phyloP scores from a whole-genome alignment of 1,140 invertebrate species.

The Apis laboriosa region DNA sequence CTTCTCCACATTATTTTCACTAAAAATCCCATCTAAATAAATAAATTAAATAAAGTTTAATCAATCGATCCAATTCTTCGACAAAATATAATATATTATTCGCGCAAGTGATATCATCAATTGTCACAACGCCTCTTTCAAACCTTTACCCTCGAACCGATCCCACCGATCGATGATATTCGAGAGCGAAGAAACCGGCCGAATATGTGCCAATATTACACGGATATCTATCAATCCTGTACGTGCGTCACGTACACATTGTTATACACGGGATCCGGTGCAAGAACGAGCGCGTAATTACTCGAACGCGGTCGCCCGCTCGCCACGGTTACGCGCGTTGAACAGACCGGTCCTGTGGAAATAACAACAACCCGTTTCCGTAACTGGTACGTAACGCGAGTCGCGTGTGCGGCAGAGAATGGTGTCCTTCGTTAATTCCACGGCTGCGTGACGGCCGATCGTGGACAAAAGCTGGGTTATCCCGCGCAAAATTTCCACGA shows the following conservation, averaged over 20 bases:
- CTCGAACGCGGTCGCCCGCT: conserved; percentile 49
- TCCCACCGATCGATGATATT: neutral
- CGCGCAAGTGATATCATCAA: too few relatives aligned
- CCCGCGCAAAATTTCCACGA: neutral
- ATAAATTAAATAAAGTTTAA: too few relatives aligned
- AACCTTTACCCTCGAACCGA: neutral
- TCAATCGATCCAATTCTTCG: too few relatives aligned
- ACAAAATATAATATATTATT: too few relatives aligned
- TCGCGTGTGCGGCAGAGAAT: conserved; percentile 10
- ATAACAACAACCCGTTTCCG: conserved; percentile 54
- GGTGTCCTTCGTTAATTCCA: conserved; percentile 42
- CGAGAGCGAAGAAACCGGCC: neutral
- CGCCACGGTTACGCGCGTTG: conserved; percentile 58
- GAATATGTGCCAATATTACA: neutral
- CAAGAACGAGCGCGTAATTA: conserved; percentile 54
- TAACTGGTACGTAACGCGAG: conserved; percentile 51
- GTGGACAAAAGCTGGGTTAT: neutral
- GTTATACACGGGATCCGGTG: neutral
- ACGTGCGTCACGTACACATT: conserved; percentile 29
- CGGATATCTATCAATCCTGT: neutral
- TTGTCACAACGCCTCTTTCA: too few relatives aligned
- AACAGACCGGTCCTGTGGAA: conserved; percentile 39
- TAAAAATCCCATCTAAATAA: too few relatives aligned
- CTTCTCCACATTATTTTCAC: too few relatives aligned
- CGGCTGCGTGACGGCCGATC: neutral